Base-by-base conservation (phyloP, 2,888 invertebrate species). In the Papilio elwesi region DNA sequence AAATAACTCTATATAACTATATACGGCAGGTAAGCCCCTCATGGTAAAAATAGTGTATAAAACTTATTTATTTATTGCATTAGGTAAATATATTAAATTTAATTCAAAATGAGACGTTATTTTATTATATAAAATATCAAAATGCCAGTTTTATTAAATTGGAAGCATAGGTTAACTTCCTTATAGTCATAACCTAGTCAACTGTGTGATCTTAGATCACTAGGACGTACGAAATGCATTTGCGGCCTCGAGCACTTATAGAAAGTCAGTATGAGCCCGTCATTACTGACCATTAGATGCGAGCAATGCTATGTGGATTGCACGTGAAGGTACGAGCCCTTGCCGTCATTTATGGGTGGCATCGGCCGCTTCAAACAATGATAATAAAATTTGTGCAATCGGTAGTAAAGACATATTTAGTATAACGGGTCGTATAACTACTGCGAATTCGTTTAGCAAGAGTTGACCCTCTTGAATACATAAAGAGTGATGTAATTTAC, bases 401-500 rank as follows among this genome's bases (percentile, higher is more conserved):
- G 62, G 69, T 69, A 69, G 57, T 69, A 73, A 69, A 69, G 70
- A 59, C 73, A 70, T 70, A 73, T 73, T 70, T 66, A 69, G 68
- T 68, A 66, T 68, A 57, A 57, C 12, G 47, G 55, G 73, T 74
- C 71, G 65, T 75, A 74, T 59, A 74, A 55, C 52, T 59, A 71
- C 63, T 47, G 36, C 66, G 70, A 51, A 63, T 74, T 73, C 73
- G 65, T 84, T 83, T 83, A 79, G 87, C 84, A 88, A 89, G 79
- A 81, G 77, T 76, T 77, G 80, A 79, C 78, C 74, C 79, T 75
- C 75, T 77, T 82, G 86, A 87, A 88, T 90, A 85, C 82, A 76
- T 83, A 77, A 80, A 82, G 78, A 78, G 74, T 87, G 85, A 81
- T 81, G 85, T 81, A 85, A 84, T 77, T 80, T 71, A 74, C 73